Conservation (phyloP, 2,888 invertebrate genomes). For the Copidosoma aretas region DNA sequence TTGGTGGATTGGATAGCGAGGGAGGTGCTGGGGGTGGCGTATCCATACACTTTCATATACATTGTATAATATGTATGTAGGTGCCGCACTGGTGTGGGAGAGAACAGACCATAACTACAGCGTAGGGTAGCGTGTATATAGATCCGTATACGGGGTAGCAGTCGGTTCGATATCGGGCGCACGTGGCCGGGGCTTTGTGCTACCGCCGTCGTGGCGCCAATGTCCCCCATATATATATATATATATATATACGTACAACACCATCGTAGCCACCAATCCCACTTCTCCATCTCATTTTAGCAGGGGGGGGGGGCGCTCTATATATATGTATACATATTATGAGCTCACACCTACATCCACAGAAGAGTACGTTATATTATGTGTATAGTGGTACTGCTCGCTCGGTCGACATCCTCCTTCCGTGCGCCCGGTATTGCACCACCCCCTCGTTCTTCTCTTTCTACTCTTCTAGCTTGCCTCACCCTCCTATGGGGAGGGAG, state of each 20-base stretch:
- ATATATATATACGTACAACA: too few relatives aligned
- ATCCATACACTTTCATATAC: background rate
- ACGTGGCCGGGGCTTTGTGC: conserved; percentile 59
- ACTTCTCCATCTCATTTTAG: conserved; percentile 4
- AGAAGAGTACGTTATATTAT: too few relatives aligned
- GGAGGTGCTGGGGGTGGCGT: conserved; percentile 41
- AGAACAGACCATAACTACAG: conserved; percentile 37
- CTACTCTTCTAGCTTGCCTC: background rate
- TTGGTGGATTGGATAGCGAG: background rate
- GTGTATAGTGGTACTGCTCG: too few relatives aligned
- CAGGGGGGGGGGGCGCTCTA: background rate
- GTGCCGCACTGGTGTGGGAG: conserved; percentile 46
- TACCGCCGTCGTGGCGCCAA: conserved; percentile 61
- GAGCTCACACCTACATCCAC: too few relatives aligned
- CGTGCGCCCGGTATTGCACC: too few relatives aligned
- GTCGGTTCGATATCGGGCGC: conserved; percentile 60
- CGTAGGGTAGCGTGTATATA: too few relatives aligned
- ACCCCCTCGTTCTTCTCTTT: background rate
- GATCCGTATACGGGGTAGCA: too few relatives aligned
- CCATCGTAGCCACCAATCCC: conserved; percentile 22
- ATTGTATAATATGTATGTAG: conserved; percentile 7
- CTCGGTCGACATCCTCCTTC: too few relatives aligned
- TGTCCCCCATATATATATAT: conserved; percentile 56
- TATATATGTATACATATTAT: too few relatives aligned
- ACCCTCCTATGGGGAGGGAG: background rate